Evolutionary conservation across 2,113 vertebrate species (phyloP).

Genomic region (Tichodroma muraria): DNA sequence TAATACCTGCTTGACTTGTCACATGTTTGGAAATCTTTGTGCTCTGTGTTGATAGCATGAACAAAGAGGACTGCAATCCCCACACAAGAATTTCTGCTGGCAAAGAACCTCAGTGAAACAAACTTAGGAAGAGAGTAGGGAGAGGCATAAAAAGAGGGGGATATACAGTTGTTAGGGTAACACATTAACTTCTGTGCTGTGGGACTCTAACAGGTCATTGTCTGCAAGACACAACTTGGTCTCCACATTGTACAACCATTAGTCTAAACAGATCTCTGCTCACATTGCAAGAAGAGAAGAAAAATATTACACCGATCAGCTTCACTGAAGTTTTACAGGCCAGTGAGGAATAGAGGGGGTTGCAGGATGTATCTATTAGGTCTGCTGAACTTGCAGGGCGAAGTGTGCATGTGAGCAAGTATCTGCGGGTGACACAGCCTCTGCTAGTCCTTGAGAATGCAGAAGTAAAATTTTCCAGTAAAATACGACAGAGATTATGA

Average conservation of each 20-base stretch:
- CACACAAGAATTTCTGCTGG: slow-evolving; percentile 20
- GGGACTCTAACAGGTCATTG: background rate
- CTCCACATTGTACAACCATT: background rate
- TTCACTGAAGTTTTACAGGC: background rate
- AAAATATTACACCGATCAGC: background rate
- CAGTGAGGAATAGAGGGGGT: background rate
- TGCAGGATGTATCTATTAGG: background rate
- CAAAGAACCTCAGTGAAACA: background rate
- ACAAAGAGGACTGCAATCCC: slow-evolving; percentile 7
- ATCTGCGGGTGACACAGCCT: background rate
- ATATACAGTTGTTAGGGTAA: background rate
- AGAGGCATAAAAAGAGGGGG: background rate
- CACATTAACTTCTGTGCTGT: background rate
- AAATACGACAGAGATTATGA: background rate
- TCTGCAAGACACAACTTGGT: background rate
- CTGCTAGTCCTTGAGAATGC: background rate
- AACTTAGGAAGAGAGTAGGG: background rate
- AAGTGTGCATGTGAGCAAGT: background rate
- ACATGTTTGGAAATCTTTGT: slow-evolving; percentile 47
- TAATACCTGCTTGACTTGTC: slow-evolving; percentile 29
- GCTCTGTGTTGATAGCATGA: slow-evolving; percentile 45
- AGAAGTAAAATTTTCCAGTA: background rate
- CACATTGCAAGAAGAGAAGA: background rate
- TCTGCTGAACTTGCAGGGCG: background rate
- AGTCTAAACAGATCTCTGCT: background rate